Evolutionary conservation across 1,140 invertebrate species (phyloP).

Genomic region (Lepidurus arcticus): DNA sequence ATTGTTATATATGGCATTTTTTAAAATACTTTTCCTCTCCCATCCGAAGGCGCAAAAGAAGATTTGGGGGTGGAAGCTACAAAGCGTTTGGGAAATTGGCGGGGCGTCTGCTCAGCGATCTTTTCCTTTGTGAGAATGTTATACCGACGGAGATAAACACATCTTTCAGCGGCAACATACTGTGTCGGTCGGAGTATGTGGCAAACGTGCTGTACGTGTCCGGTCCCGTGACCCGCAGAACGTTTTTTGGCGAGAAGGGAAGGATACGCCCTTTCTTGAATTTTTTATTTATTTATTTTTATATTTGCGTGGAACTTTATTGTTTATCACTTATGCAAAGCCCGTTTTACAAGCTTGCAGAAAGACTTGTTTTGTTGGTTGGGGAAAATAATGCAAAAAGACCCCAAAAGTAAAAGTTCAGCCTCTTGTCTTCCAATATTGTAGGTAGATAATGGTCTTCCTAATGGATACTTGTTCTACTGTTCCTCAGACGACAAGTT

Average conservation of each 20-base stretch:
- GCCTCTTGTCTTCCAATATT: too few relatives aligned
- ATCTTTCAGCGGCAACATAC: conserved; percentile 14
- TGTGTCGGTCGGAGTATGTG: not conserved
- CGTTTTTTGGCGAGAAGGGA: not conserved
- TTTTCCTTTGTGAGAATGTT: conserved; percentile 11
- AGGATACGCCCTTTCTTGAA: not conserved
- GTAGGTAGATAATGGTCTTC: too few relatives aligned
- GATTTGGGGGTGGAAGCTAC: not conserved
- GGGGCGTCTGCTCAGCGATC: conserved; percentile 20
- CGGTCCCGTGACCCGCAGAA: conserved; percentile 2
- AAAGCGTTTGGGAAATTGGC: not conserved
- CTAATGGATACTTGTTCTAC: not conserved
- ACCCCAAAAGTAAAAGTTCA: too few relatives aligned
- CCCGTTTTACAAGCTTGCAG: too few relatives aligned
- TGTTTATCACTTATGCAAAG: too few relatives aligned
- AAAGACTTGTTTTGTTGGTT: too few relatives aligned
- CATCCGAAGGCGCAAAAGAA: not conserved
- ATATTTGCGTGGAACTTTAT: too few relatives aligned
- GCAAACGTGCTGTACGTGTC: not conserved
- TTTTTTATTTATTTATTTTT: not conserved
- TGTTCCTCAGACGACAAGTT: not conserved
- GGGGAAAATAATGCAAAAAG: too few relatives aligned
- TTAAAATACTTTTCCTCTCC: not conserved
- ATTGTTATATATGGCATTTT: conserved; percentile 1
- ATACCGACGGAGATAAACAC: conserved; percentile 19